Conservation (phyloP, 2,113 vertebrate species). For the Gallinago media region DNA sequence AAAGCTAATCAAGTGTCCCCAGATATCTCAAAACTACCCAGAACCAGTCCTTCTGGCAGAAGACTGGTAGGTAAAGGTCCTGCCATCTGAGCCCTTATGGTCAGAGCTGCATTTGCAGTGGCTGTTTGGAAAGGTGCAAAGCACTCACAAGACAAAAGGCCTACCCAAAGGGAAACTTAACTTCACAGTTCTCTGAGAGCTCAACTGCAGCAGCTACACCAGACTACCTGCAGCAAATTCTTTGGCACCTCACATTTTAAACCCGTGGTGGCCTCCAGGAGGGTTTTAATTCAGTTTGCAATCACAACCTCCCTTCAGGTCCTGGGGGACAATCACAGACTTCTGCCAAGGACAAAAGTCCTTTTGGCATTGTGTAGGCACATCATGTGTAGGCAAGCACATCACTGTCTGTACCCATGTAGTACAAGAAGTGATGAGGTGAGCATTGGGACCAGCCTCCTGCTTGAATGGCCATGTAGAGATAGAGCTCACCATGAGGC, state of each 20-base stretch:
- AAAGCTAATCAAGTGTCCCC: background rate
- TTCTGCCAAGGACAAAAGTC: background rate
- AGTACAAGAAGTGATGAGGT: background rate
- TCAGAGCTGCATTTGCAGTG: background rate
- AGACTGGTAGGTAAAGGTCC: background rate
- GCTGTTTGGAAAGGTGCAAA: background rate
- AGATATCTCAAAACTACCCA: background rate
- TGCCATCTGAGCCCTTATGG: background rate
- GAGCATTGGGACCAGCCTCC: background rate
- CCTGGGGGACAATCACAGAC: background rate
- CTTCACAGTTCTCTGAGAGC: background rate
- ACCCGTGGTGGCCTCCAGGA: background rate
- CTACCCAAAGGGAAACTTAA: background rate
- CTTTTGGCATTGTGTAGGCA: background rate
- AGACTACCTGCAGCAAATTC: background rate
- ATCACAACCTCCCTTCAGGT: background rate
- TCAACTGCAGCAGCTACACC: background rate
- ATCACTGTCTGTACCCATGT: background rate
- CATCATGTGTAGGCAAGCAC: background rate
- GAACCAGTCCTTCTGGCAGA: background rate
- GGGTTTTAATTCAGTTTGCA: background rate
- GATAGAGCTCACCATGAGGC: background rate
- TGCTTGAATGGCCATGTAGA: background rate
- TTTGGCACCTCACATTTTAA: background rate
- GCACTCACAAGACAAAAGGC: background rate